Conservation (phyloP, 2,888 invertebrate genomes). For the Anodontia alba region DNA sequence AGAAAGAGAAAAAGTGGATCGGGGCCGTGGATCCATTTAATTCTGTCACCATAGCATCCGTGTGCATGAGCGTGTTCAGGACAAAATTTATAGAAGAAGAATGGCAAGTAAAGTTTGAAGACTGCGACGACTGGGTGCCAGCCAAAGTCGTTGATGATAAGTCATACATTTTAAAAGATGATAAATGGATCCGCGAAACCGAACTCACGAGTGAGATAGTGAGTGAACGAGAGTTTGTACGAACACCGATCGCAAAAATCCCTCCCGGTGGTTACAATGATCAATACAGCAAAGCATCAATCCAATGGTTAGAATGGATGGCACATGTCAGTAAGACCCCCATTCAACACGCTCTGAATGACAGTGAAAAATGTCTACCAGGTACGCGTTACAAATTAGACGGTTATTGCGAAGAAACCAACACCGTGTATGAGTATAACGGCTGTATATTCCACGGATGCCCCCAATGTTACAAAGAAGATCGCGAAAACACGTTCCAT, state of each 20-base stretch:
- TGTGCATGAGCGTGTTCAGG: conserved; percentile 17
- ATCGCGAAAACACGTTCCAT: conserved; percentile 30
- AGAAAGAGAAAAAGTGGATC: conserved; percentile 27
- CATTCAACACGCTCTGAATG: too few relatives aligned
- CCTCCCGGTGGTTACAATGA: conserved; percentile 49
- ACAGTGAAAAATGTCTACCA: conserved; percentile 29
- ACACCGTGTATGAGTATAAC: conserved; percentile 43
- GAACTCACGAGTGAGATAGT: conserved; percentile 15
- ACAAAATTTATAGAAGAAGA: conserved; percentile 28
- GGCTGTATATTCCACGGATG: conserved; percentile 26
- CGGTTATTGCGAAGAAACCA: conserved; percentile 35
- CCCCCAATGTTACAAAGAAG: background rate
- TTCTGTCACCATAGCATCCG: conserved; percentile 32
- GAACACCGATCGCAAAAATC: conserved; percentile 42
- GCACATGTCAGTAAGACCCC: conserved; percentile 7
- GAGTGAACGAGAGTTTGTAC: conserved; percentile 25
- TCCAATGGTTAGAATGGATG: conserved; percentile 50
- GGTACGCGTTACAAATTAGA: conserved; percentile 43
- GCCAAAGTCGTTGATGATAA: conserved; percentile 4
- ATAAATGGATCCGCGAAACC: background rate
- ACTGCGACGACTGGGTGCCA: conserved; percentile 18
- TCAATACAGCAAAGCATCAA: conserved; percentile 51
- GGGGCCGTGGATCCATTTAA: conserved; percentile 33
- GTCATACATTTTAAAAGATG: background rate
- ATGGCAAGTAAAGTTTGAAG: conserved; percentile 19